Conservation (phyloP, 2,888 invertebrate species). For the Malthinus flaveolus region DNA sequence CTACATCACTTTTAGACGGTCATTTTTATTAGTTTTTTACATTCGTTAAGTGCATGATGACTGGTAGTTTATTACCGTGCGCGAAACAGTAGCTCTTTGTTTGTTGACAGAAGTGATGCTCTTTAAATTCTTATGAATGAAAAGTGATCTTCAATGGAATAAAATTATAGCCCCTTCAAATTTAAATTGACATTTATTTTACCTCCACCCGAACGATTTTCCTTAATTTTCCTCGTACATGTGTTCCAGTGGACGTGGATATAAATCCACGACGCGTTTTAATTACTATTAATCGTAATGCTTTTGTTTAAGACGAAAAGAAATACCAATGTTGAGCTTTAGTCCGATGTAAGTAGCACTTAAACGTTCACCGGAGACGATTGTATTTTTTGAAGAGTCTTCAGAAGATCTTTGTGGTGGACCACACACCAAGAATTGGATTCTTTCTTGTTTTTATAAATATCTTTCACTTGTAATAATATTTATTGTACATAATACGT, state of each 20-base stretch:
- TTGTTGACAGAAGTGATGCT: constrained; percentile 39
- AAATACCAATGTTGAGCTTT: constrained; percentile 20
- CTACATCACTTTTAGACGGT: constrained; percentile 17
- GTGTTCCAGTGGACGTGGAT: too few relatives aligned
- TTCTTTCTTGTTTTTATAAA: constrained; percentile 14
- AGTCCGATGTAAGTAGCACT: constrained; percentile 43
- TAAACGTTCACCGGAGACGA: constrained; percentile 41
- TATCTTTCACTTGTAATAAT: constrained; percentile 4
- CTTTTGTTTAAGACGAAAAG: background rate
- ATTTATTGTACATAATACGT: background rate
- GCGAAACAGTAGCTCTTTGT: constrained; percentile 42
- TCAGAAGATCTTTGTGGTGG: constrained; percentile 35
- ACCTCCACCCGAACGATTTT: too few relatives aligned
- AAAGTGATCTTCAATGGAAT: constrained; percentile 14
- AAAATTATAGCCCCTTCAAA: constrained; percentile 5
- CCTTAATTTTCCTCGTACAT: too few relatives aligned
- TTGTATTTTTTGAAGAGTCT: constrained; percentile 39
- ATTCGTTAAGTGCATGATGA: constrained; percentile 29
- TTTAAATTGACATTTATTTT: background rate
- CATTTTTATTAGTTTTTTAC: constrained; percentile 27
- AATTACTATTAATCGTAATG: background rate
- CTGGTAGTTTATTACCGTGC: constrained; percentile 34
- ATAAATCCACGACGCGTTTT: background rate
- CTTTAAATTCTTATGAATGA: constrained; percentile 27
- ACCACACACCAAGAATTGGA: constrained; percentile 38